Evolutionary conservation across 2,888 invertebrate species (phyloP).

Genomic region (Toxonevra muliebris): DNA sequence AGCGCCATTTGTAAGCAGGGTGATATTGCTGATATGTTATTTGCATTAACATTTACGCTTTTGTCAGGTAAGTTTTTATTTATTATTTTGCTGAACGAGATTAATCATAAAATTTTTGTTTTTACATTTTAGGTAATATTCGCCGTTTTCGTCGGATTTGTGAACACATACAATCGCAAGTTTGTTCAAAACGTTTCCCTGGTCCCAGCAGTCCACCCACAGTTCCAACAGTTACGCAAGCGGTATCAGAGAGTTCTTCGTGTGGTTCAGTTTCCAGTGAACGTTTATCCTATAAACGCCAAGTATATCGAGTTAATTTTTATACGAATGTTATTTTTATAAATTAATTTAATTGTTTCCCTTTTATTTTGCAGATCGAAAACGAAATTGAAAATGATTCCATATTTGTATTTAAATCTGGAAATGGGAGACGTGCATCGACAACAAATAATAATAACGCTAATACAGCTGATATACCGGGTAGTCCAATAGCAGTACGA

Average conservation of each 20-base stretch:
- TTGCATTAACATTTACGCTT: slow-evolving; percentile 93
- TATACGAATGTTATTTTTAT: background rate
- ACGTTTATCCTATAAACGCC: slow-evolving; percentile 64
- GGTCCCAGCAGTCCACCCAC: slow-evolving; percentile 64
- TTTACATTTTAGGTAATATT: slow-evolving; percentile 80
- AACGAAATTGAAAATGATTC: slow-evolving; percentile 64
- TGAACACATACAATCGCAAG: slow-evolving; percentile 93
- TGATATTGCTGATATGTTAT: slow-evolving; percentile 75
- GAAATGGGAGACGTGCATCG: slow-evolving; percentile 62
- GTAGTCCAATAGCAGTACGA: slow-evolving; percentile 64
- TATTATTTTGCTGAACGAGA: background rate
- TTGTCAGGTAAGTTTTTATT: slow-evolving; percentile 77
- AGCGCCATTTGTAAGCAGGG: slow-evolving; percentile 83
- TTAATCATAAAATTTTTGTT: background rate
- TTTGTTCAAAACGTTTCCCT: slow-evolving; percentile 69
- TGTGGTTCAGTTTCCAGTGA: slow-evolving; percentile 66
- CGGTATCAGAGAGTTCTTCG: slow-evolving; percentile 66
- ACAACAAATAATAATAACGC: slow-evolving; percentile 65
- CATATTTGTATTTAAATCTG: slow-evolving; percentile 64
- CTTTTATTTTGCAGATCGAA: slow-evolving; percentile 55
- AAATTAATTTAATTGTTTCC: background rate
- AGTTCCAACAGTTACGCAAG: slow-evolving; percentile 63
- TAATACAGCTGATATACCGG: slow-evolving; percentile 59
- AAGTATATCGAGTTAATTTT: slow-evolving; percentile 35
- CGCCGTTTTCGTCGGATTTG: slow-evolving; percentile 94